A percentile compares a stretch with the other conserved stretches of the same genome.
These are phyloP conservation scores for Tychaedon coryphoeus DNA, from an alignment of 2,113 vertebrate species.

Conservation along the genomic window DNA sequence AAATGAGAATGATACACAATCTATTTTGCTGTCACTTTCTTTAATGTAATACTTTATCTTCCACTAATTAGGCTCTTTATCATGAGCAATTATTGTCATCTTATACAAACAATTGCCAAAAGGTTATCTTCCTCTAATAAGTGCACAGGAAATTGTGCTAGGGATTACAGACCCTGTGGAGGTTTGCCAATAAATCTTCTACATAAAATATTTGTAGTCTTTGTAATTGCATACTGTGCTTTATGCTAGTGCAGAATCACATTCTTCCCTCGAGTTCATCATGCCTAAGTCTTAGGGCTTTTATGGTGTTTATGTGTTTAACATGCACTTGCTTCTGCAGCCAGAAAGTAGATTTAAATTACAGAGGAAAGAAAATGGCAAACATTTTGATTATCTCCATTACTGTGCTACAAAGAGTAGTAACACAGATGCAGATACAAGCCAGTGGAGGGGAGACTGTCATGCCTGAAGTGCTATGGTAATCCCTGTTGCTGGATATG, in stretches of 20 bases:
- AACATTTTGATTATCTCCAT: background rate
- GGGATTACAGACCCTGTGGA: constrained; percentile 27
- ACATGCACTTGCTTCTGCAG: background rate
- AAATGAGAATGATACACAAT: background rate
- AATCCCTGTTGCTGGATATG: background rate
- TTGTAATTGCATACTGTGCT: background rate
- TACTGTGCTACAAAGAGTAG: background rate
- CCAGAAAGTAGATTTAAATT: background rate
- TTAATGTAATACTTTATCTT: constrained; percentile 30
- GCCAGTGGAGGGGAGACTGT: background rate
- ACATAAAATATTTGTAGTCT: background rate
- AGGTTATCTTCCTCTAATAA: constrained; percentile 47
- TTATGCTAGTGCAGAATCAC: background rate
- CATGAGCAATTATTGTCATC: background rate
- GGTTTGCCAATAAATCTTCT: constrained; percentile 28
- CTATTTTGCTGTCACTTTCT: constrained; percentile 8
- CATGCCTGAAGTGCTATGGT: background rate
- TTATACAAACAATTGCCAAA: constrained; percentile 30
- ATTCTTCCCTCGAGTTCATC: background rate
- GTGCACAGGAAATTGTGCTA: constrained; percentile 44
- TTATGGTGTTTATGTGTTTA: background rate
- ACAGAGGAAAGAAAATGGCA: background rate
- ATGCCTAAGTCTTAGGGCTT: background rate
- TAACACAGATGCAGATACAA: background rate
- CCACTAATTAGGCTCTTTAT: constrained; percentile 29